These are phyloP conservation scores for Eupithecia vulgata DNA, from an alignment of 2,888 invertebrate species.

Conservation along the genomic window DNA sequence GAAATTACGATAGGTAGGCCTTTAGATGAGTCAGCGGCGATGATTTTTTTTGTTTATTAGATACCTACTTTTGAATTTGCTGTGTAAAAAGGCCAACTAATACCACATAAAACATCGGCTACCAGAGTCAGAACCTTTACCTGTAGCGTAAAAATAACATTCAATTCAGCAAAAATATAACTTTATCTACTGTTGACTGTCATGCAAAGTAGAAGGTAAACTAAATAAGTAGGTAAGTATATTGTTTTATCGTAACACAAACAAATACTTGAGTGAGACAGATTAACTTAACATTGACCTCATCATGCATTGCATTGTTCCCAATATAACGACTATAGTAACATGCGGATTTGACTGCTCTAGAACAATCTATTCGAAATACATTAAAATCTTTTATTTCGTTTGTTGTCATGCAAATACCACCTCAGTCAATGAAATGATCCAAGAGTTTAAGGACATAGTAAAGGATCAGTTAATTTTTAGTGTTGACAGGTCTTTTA, in stretches of 20 bases:
- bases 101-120: constrained; percentile 14
- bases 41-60: neutral
- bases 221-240: constrained; percentile 52
- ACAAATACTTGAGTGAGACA: constrained; percentile 54
- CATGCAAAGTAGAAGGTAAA: constrained; percentile 53
- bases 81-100: constrained; percentile 30
- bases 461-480: neutral
- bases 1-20: neutral
- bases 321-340: constrained; percentile 41
- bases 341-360: constrained; percentile 18
- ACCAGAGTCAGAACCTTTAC: neutral
- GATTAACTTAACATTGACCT: constrained; percentile 59
- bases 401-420: constrained; percentile 14
- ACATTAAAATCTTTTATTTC: neutral
- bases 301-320: constrained; percentile 64
- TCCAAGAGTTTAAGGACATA: neutral
- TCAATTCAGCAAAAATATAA: constrained; percentile 10
- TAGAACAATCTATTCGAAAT: neutral
- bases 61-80: neutral
- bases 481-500: no score
- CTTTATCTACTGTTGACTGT: constrained; percentile 45
- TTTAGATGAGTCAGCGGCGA: neutral
- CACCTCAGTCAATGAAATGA: neutral
- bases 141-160: constrained; percentile 9
- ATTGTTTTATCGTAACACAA: constrained; percentile 41